Percentiles rank a stretch among this genome's conserved stretches.
Evolutionary conservation across 2,113 vertebrate genomes (phyloP).

Genomic region (Psephotus haematonotus): DNA sequence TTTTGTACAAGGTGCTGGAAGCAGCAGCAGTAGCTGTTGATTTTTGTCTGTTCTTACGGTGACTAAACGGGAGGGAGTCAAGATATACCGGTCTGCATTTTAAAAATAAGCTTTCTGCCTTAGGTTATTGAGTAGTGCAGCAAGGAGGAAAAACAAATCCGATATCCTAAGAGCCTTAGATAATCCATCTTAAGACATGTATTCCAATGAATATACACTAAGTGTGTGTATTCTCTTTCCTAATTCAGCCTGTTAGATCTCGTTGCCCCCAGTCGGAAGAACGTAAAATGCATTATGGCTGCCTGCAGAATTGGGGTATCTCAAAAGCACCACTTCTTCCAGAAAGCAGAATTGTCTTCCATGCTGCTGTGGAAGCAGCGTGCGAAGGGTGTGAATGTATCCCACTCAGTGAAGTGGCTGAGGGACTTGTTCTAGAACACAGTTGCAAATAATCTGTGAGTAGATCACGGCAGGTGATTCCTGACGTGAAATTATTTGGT

Average conservation of each 20-base stretch:
- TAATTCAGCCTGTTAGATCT: not conserved
- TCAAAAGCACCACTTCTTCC: not conserved
- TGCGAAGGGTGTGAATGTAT: too few relatives aligned
- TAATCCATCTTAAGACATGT: not conserved
- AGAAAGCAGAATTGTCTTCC: not conserved
- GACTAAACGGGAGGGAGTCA: not conserved
- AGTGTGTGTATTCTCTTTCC: not conserved
- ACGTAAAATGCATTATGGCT: not conserved
- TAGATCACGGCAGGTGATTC: not conserved
- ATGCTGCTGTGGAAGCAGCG: rapidly evolving
- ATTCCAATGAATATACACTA: not conserved
- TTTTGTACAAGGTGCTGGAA: not conserved
- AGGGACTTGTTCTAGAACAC: not conserved
- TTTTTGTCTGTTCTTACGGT: not conserved
- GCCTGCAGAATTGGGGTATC: not conserved
- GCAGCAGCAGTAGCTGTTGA: too few relatives aligned
- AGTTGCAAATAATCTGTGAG: not conserved
- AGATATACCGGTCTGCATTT: not conserved
- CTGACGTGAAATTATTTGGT: not conserved
- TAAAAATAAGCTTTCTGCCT: conserved; percentile 16
- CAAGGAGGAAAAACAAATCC: not conserved
- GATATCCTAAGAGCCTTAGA: not conserved
- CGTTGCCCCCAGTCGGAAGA: rapidly evolving
- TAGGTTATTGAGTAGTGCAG: not conserved
- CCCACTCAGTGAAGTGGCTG: rapidly evolving